Evolutionary conservation across 1,140 invertebrate species (phyloP), one percentile per base, ranked within the genome.

Genomic region (Limonius californicus): DNA sequence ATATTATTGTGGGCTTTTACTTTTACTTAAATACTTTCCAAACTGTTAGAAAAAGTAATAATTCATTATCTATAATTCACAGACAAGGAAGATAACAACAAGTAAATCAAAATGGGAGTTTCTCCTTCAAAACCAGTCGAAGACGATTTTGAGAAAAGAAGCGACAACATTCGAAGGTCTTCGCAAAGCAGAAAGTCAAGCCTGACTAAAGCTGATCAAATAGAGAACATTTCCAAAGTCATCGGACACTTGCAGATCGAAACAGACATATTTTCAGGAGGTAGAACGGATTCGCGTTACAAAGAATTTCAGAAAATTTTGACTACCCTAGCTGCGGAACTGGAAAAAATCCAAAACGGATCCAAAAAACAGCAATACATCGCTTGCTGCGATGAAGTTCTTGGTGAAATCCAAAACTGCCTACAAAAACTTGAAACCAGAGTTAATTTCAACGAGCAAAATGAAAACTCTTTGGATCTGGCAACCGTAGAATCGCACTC

Each of bases 401-500:
- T 43, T 14, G 55, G 20, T 0, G 54, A 62, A n/a, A 53, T 62
- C 4, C 27, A 50, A 21, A 23, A 57, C 19, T 39, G 55, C 9
- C 15, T 62, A 18, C 6, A 39, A 12, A 18, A 16, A 19, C 23
- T 62, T n/a, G 61, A 62, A 53, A 53, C 54, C 15, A 47, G 18
- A 12, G 61, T 62, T 12, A 32, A 47, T 19, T 56, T n/a, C 11
- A 62, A 62, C 35, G 61, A 62, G 27, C 11, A 32, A 4, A 32
- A 56, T 12, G 59, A 61, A 43, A n/a, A 27, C 1, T n/a, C n/a
- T n/a, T 35, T 62, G 8, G 61, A 62, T 57, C 15, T 42, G 14
- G 61, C 54, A 0, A 35, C 54, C 0, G 20, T 62, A 2, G 61
- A 62, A 12, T 62, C 61, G 6, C 61, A 62, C 39, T 62, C 61